These are phyloP conservation scores for Thalpophila matura DNA, from an alignment of 2,888 invertebrate genomes.

Conservation along the genomic window DNA sequence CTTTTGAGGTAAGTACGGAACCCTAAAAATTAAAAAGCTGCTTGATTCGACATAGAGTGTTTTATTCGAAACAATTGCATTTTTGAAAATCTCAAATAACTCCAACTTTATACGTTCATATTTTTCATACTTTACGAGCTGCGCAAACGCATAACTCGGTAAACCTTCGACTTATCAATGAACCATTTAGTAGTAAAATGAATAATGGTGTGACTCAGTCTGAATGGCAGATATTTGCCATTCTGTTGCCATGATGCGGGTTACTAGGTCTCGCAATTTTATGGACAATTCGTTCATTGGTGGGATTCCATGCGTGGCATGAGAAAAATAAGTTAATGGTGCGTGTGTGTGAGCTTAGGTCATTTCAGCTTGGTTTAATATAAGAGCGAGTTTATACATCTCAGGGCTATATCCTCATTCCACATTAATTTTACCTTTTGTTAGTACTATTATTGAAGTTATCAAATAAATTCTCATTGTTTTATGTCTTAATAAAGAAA, in stretches of 20 bases:
- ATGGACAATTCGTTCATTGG: slow-evolving; percentile 37
- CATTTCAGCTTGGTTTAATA: not conserved
- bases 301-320: slow-evolving; percentile 17
- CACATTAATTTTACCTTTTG: no score
- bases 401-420: no score
- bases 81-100: slow-evolving; percentile 2
- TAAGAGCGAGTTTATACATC: no score
- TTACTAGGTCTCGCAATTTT: slow-evolving; percentile 48
- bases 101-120: not conserved
- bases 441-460: no score
- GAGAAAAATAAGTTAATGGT: slow-evolving; percentile 28
- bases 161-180: slow-evolving; percentile 59
- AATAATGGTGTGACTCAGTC: slow-evolving; percentile 63
- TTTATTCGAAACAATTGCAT: no score
- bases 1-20: no score
- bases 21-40: no score
- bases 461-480: no score
- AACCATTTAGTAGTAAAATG: slow-evolving; percentile 57
- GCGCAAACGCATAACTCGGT: slow-evolving; percentile 32
- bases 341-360: not conserved
- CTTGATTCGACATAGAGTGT: no score
- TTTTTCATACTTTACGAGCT: slow-evolving; percentile 39
- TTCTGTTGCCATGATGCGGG: slow-evolving; percentile 44
- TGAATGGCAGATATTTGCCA: slow-evolving; percentile 52
- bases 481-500: no score